Conservation (phyloP, 2,113 vertebrate genomes). For the Thunnus maccoyii region DNA sequence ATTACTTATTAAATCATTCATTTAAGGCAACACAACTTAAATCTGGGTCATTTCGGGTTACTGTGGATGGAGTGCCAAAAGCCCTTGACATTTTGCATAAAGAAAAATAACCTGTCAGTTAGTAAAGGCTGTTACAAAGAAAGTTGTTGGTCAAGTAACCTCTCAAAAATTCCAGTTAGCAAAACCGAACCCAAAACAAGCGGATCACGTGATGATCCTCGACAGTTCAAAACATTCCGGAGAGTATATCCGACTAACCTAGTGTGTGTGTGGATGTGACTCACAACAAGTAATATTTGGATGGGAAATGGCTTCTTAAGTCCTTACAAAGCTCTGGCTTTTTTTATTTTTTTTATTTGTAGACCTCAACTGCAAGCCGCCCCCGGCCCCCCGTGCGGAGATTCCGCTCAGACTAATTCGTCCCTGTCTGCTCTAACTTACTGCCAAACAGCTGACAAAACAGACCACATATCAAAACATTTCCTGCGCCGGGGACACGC, state of each 20-base stretch:
- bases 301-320: slow-evolving; percentile 67
- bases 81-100: slow-evolving; percentile 88
- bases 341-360: slow-evolving; percentile 16
- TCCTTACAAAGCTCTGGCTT: slow-evolving; percentile 63
- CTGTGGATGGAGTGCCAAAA: slow-evolving; percentile 95
- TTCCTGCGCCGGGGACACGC: slow-evolving; percentile 48
- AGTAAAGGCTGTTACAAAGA: slow-evolving; percentile 81
- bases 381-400: slow-evolving; percentile 11
- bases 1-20: slow-evolving; percentile 82
- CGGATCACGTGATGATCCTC: slow-evolving; percentile 31
- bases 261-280: slow-evolving; percentile 56
- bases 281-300: slow-evolving; percentile 49
- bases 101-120: slow-evolving; percentile 80
- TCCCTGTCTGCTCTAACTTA: slow-evolving; percentile 47
- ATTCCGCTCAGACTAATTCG: slow-evolving; percentile 35
- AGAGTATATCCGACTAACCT: slow-evolving; percentile 34
- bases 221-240: slow-evolving; percentile 45
- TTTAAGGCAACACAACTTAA: slow-evolving; percentile 98
- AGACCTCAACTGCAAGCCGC: slow-evolving; percentile 42
- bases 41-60: slow-evolving; percentile 83
- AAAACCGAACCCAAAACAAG: slow-evolving; percentile 48
- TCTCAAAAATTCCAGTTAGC: slow-evolving; percentile 72
- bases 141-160: slow-evolving; percentile 75
- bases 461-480: slow-evolving; percentile 26
- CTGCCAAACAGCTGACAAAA: slow-evolving; percentile 68